Percentiles rank a stretch among this genome's conserved stretches.
These are phyloP conservation scores for Aselliscus stoliczkanus DNA, from an alignment of 2,797 vertebrate species.

Conservation along the genomic window DNA sequence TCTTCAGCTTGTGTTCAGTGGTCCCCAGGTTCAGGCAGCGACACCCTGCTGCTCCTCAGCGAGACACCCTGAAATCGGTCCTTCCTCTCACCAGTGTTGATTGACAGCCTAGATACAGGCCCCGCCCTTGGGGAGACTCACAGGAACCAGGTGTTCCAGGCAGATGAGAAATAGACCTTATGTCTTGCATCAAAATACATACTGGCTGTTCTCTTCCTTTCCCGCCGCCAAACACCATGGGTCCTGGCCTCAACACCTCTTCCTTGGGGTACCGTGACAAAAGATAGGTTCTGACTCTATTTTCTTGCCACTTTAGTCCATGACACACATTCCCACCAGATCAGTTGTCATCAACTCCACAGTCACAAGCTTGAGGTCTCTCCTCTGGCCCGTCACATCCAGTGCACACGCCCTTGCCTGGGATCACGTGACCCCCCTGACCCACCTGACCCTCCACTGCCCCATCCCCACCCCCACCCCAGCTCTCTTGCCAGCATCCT, in stretches of 20 bases:
- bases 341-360: not conserved
- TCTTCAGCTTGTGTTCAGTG: not conserved
- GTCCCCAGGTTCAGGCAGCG: not conserved
- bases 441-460: not conserved
- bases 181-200: not conserved
- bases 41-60: not conserved
- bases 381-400: not conserved
- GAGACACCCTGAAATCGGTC: not conserved
- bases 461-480: accelerated
- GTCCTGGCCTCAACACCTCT: not conserved
- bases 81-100: accelerated
- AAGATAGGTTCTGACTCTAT: not conserved
- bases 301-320: not conserved
- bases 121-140: accelerated
- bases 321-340: no score
- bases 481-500: not conserved
- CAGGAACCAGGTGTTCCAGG: accelerated
- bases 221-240: accelerated
- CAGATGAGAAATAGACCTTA: not conserved
- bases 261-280: not conserved
- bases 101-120: not conserved
- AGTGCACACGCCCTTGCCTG: not conserved
- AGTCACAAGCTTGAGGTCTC: not conserved
- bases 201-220: not conserved
- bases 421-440: not conserved